Percentiles rank a stretch among this genome's conserved stretches.
Evolutionary conservation across 2,888 invertebrate genomes (phyloP).

Genomic region (Mamestra brassicae): DNA sequence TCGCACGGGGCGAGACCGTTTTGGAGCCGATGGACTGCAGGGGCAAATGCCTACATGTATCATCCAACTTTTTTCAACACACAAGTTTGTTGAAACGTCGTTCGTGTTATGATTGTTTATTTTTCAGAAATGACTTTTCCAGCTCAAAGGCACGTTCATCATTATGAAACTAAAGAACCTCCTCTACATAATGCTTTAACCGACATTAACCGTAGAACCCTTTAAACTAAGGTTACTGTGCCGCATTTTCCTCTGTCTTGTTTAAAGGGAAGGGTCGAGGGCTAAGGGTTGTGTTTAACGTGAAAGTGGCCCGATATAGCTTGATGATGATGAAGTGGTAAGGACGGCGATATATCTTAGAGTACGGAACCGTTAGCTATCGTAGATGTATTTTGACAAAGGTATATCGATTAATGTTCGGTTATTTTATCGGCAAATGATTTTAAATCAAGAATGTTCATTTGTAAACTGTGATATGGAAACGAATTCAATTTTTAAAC

Average conservation of each 20-base stretch:
- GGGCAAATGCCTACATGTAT: too few relatives aligned
- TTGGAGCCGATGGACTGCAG: too few relatives aligned
- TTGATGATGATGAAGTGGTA: slow-evolving; percentile 47
- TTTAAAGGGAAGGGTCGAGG: slow-evolving; percentile 7
- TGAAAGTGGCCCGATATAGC: slow-evolving; percentile 15
- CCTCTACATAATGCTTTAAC: slow-evolving; percentile 7
- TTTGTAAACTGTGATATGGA: too few relatives aligned
- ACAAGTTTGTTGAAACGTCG: too few relatives aligned
- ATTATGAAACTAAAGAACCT: slow-evolving; percentile 6
- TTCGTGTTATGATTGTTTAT: too few relatives aligned
- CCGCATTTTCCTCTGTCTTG: slow-evolving; percentile 3
- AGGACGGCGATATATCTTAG: slow-evolving; percentile 12
- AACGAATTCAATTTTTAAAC: too few relatives aligned
- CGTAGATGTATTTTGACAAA: slow-evolving; percentile 13
- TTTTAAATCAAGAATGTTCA: too few relatives aligned
- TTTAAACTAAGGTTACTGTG: slow-evolving; percentile 22
- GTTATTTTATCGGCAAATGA: background rate
- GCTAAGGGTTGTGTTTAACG: slow-evolving; percentile 6
- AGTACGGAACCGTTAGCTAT: background rate
- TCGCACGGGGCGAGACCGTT: too few relatives aligned
- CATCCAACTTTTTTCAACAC: too few relatives aligned
- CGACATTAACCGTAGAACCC: slow-evolving; percentile 4
- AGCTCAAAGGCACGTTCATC: background rate
- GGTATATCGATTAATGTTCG: background rate
- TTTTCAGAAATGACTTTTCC: too few relatives aligned